Evolutionary conservation across 1,140 invertebrate genomes (phyloP), one percentile per base, ranked within the genome.

Genomic region (Ceratina japonica): DNA sequence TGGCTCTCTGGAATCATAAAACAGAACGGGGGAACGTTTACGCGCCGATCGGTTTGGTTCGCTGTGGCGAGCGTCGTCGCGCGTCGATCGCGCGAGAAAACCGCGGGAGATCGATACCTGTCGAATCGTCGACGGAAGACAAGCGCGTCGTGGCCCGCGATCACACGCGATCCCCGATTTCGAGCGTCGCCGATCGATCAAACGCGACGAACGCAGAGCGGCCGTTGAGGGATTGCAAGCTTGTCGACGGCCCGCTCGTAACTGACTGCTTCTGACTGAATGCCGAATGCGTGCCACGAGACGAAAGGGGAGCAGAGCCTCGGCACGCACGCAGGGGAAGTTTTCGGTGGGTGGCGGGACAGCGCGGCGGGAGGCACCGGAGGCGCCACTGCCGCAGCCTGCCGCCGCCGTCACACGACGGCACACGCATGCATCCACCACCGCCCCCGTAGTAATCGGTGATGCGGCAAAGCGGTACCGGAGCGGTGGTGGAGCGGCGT

Each of bases 1-100:
- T 89, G 93, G 90, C 90, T 97, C 96, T 92, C 96, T 97, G 94
- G 22, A 95, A 94, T 92, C 93, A 74, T 56, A 85, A 15, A 15
- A 66, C 15, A 79, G 22, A 22, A 22, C 31, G 18, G 59, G 22
- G 8, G 3, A 3, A 5, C 15, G 52, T 79, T 79, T 65, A 56
- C 54, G 54, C 54, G 54, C n/a, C 16, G 54, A 56, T 52, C 66
- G n/a, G 71, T 37, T 52, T 20, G 49, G 24, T 22, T 49, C 52
- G 51, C 59, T 58, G 7, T 2, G 7, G 18, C 16, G 27, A 10
- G 7, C 59, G 59, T 65, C n/a, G n/a, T n/a, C 59, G 20, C 51
- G 68, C 62, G 64, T 31, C 71, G 52, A 66, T 79, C 69, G 74
- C 74, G 74, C 20, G 49, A 56, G 79, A 54, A n/a, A 78, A 77